A percentile compares a stretch with the other conserved stretches of the same genome.
These are phyloP conservation scores for Leptopilina myrica DNA, from an alignment of 2,888 invertebrate species.

Conservation along the genomic window DNA sequence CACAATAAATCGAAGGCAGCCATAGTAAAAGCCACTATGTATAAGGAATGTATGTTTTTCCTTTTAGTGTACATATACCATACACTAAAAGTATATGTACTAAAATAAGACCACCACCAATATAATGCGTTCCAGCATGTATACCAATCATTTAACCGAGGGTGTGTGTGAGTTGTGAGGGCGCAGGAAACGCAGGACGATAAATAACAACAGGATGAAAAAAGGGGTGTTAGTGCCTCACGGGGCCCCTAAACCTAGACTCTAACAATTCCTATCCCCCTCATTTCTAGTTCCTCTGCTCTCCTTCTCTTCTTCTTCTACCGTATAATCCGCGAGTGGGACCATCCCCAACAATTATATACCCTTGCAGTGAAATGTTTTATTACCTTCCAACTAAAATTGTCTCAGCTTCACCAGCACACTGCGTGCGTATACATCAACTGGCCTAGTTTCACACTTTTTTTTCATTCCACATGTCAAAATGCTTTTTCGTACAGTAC, in stretches of 20 bases:
- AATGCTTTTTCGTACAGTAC: neutral
- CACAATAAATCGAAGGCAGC: neutral
- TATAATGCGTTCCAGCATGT: slow-evolving; percentile 12
- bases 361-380: slow-evolving; percentile 75
- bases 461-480: neutral
- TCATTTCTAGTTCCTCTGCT: slow-evolving; percentile 43
- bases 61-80: no score
- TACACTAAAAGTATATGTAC: neutral
- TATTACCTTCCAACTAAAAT: slow-evolving; percentile 67
- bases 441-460: slow-evolving; percentile 39
- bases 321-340: slow-evolving; percentile 51
- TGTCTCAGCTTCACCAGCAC: slow-evolving; percentile 41
- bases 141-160: slow-evolving; percentile 36
- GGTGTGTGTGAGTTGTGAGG: slow-evolving; percentile 53
- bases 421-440: neutral
- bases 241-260: slow-evolving; percentile 75
- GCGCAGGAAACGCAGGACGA: slow-evolving; percentile 66
- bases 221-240: slow-evolving; percentile 73
- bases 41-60: no score
- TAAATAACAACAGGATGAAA: slow-evolving; percentile 75
- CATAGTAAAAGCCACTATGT: no score
- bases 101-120: slow-evolving; percentile 39
- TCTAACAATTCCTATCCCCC: slow-evolving; percentile 62
- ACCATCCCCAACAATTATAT: slow-evolving; percentile 73
- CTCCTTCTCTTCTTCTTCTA: neutral